Evolutionary conservation across 92 coral and sea anemone genomes (phyloP), one percentile per base, ranked within the genome.

Genomic region (Actinernus sp.): DNA sequence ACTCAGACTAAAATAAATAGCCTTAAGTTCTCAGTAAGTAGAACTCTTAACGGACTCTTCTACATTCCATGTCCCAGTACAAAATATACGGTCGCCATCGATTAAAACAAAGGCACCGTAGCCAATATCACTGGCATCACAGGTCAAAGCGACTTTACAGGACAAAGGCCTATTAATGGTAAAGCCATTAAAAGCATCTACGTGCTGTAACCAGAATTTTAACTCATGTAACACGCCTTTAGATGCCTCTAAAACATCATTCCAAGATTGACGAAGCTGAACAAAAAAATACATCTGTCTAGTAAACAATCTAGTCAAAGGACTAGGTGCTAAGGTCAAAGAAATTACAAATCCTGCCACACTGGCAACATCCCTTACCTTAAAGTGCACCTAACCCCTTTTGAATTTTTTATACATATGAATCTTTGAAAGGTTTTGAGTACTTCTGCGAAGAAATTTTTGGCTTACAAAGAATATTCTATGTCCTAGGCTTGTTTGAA

Each of bases 101-200:
- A 49, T 39, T 22, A 31, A 32, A 50, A 51, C 24, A 50, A 67
- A 25, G 20, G 51, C 82, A 10, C 82, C 82, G 31, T 34, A 74
- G 16, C 82, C 74, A 50, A 39, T 16, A 34, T 1, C 74, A 59
- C 83, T 65, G 49, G 83, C 83, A 52, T 76, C 75, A 49, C 76
- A 63, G 32, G 39, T 27, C 20, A 76, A 46, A 60, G 44, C 52
- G 16, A 59, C 62, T 31, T 45, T 64, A 4, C 66, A 66, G 46
- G 75, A 37, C 71, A 65, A 74, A 62, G 56, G 71, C 65, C 82
- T 23, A 53, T 62, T 17, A 9, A 74, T 52, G 3, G 63, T 36
- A 54, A 65, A 53, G 76, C 83, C 83, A 28, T 76, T 76, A 55
- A 76, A 69, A 26, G 65, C 65, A 2, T 69, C 76, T 8, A 69